These are phyloP conservation scores for Epizoanthus fatuus DNA, from an alignment of 92 coral and sea anemone genomes.

Conservation along the genomic window DNA sequence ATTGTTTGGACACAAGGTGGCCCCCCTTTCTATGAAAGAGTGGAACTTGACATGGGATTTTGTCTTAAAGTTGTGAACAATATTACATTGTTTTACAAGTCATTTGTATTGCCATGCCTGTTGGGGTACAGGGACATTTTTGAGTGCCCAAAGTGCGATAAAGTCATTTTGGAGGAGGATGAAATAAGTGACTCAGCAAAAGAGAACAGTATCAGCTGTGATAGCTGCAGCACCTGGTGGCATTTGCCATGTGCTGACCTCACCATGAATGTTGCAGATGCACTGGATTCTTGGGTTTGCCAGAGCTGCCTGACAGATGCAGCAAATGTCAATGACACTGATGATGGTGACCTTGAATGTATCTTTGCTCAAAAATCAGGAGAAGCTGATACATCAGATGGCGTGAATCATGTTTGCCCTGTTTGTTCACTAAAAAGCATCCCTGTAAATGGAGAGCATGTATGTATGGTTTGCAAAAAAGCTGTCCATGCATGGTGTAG, in stretches of 20 bases:
- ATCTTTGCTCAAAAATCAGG: conserved; percentile 25
- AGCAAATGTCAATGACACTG: conserved; percentile 47
- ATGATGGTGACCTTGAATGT: conserved; percentile 49
- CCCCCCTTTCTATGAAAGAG: conserved; percentile 61
- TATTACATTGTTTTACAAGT: conserved; percentile 68
- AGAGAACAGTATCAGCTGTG: conserved; percentile 66
- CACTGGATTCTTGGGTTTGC: conserved; percentile 64
- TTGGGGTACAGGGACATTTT: conserved; percentile 75
- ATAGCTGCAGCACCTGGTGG: conserved; percentile 72
- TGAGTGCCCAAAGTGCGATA: conserved; percentile 65
- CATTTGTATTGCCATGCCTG: conserved; percentile 74
- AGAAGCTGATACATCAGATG: conserved; percentile 21
- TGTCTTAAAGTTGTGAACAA: conserved; percentile 55
- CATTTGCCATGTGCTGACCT: conserved; percentile 64
- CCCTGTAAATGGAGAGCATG: conserved; percentile 77
- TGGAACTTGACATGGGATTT: conserved; percentile 58
- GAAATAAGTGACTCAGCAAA: conserved; percentile 63
- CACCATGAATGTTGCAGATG: conserved; percentile 44
- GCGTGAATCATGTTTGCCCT: conserved; percentile 49
- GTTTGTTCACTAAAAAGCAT: conserved; percentile 65
- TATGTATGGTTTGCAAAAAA: conserved; percentile 58
- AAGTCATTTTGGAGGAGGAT: conserved; percentile 63
- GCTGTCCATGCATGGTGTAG: conserved; percentile 81
- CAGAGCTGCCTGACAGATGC: conserved; percentile 63
- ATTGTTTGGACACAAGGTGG: conserved; percentile 66